Evolutionary conservation across 1,140 invertebrate species (phyloP).

Genomic region (Bactericera cockerelli): DNA sequence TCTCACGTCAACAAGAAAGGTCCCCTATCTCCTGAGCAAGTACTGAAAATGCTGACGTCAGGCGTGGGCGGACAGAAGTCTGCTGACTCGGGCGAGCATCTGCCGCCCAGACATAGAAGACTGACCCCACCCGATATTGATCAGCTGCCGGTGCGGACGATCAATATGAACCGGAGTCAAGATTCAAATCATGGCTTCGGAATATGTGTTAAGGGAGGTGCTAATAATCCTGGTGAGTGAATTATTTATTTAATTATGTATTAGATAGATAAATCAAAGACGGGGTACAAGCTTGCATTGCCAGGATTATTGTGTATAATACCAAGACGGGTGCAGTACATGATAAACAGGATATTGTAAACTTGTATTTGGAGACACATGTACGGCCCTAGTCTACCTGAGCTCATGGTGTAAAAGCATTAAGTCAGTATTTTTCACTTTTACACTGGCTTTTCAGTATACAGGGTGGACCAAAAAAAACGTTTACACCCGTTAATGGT

Average conservation of each 20-base stretch:
- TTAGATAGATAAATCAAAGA: neutral
- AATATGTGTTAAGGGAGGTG: constrained; percentile 71
- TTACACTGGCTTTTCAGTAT: too few species aligned
- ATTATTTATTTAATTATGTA: neutral
- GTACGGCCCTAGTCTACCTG: too few species aligned
- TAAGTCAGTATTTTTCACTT: neutral
- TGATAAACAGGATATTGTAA: too few species aligned
- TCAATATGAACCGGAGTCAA: constrained; percentile 62
- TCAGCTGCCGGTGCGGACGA: constrained; percentile 59
- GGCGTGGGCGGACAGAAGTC: constrained; percentile 20
- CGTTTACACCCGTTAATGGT: too few species aligned
- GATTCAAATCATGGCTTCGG: constrained; percentile 59
- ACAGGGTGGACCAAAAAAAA: too few species aligned
- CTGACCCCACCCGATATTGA: constrained; percentile 44
- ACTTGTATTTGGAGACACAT: too few species aligned
- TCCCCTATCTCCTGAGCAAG: constrained; percentile 26
- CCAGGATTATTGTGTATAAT: neutral
- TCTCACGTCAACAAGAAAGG: constrained; percentile 21
- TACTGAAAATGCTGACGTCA: constrained; percentile 22
- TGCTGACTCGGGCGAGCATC: constrained; percentile 25
- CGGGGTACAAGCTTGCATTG: neutral
- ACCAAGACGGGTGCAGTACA: too few species aligned
- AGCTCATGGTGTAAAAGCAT: neutral
- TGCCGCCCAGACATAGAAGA: constrained; percentile 28
- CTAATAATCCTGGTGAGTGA: constrained; percentile 56